Evolutionary conservation across 2,113 vertebrate genomes (phyloP).

Genomic region (Cyprinus carpio): DNA sequence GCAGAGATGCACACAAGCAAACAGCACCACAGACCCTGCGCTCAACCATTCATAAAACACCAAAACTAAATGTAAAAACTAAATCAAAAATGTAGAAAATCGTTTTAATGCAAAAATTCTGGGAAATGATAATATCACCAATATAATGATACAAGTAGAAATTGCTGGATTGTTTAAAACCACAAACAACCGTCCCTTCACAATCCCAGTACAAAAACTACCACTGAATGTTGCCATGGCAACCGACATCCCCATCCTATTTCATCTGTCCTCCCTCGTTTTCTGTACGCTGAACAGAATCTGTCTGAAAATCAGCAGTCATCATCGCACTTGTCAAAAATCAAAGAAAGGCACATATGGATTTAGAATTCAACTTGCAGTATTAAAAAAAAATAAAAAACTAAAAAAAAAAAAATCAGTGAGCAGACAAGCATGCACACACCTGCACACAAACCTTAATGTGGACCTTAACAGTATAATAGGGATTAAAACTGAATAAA

Average conservation of each 20-base stretch:
- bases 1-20: not conserved
- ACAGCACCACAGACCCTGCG: not conserved
- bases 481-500: constrained; percentile 20
- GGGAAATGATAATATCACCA: not conserved
- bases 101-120: not conserved
- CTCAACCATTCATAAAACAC: not conserved
- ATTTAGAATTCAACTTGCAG: constrained; percentile 17
- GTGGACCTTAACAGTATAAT: not conserved
- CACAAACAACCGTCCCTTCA: constrained; percentile 5
- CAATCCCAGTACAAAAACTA: constrained; percentile 20
- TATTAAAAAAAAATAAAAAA: not conserved
- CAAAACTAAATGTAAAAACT: too few species aligned
- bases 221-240: constrained; percentile 40
- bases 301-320: constrained; percentile 40
- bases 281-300: constrained; percentile 25
- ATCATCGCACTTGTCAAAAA: constrained; percentile 32
- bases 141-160: not conserved
- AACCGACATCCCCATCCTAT: constrained; percentile 40
- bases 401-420: not conserved
- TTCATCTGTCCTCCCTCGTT: constrained; percentile 45
- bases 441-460: not conserved
- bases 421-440: not conserved
- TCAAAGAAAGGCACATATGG: constrained; percentile 8
- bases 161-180: constrained; percentile 4
- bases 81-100: not conserved